Evolutionary conservation across 2,113 vertebrate species (phyloP).

Genomic region (Potamarius usumacintae): DNA sequence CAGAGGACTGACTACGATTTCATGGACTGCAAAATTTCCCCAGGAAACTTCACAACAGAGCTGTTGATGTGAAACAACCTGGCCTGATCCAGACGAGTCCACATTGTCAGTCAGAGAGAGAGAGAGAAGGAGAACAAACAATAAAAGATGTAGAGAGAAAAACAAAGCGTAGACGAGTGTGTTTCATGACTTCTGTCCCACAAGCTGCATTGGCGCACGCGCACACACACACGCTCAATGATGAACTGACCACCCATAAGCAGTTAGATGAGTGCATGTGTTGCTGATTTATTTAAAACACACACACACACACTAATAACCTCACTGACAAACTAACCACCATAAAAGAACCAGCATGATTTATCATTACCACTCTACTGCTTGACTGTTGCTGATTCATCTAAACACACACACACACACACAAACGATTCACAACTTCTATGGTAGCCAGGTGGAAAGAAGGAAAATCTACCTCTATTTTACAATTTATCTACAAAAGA

Average conservation of each 20-base stretch:
- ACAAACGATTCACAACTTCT: neutral
- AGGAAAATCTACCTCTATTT: neutral
- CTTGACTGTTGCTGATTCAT: conserved; percentile 12
- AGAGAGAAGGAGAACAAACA: neutral
- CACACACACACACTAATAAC: neutral
- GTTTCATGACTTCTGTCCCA: conserved; percentile 38
- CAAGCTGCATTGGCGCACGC: neutral
- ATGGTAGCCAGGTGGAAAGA: neutral
- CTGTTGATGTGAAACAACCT: conserved; percentile 46
- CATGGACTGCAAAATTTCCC: neutral
- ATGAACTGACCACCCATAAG: conserved; percentile 14
- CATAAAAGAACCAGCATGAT: conserved; percentile 23
- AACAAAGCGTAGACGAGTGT: conserved; percentile 53
- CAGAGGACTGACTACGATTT: neutral
- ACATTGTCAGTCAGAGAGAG: conserved; percentile 53
- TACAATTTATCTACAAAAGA: neutral
- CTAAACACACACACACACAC: conserved; percentile 16
- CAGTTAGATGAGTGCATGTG: neutral
- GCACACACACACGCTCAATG: neutral
- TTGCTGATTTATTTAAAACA: neutral
- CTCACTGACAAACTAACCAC: conserved; percentile 11
- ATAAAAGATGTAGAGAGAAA: conserved; percentile 55
- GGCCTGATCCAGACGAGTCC: neutral
- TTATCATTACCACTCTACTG: conserved; percentile 6
- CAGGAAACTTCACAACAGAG: conserved; percentile 36